These are phyloP conservation scores for Andricus grossulariae DNA, from an alignment of 1,140 invertebrate species.

Conservation along the genomic window DNA sequence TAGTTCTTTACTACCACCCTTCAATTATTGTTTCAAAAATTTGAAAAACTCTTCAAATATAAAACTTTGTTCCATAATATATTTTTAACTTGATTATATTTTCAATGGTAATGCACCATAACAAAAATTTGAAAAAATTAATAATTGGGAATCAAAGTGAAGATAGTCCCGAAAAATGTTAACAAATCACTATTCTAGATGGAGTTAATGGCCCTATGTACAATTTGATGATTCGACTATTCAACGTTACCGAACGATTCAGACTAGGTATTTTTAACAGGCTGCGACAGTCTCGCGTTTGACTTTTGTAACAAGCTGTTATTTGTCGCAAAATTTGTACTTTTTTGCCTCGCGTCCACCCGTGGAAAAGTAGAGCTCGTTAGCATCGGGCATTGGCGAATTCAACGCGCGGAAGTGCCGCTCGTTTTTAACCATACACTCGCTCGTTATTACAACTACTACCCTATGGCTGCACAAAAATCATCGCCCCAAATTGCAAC, in stretches of 20 bases:
- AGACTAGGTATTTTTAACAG: neutral
- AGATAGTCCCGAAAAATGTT: too few species aligned
- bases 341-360: neutral
- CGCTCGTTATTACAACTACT: conserved; percentile 29
- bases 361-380: conserved; percentile 29
- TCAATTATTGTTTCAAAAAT: too few species aligned
- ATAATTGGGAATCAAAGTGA: too few species aligned
- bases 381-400: conserved; percentile 26
- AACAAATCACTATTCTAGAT: too few species aligned
- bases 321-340: neutral
- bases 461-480: conserved; percentile 6
- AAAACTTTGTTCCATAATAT: too few species aligned
- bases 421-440: conserved; percentile 25
- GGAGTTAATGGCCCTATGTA: too few species aligned
- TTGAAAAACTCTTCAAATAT: too few species aligned
- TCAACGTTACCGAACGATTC: conserved; percentile 15
- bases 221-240: conserved; percentile 26
- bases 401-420: conserved; percentile 22
- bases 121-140: too few species aligned
- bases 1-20: too few species aligned
- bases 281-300: conserved; percentile 15
- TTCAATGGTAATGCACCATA: too few species aligned
- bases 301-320: conserved; percentile 26
- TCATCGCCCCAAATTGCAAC: conserved; percentile 22
- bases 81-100: too few species aligned